These are phyloP conservation scores for Minunthozetes semirufus DNA, from an alignment of 2,888 invertebrate genomes.

Conservation along the genomic window DNA sequence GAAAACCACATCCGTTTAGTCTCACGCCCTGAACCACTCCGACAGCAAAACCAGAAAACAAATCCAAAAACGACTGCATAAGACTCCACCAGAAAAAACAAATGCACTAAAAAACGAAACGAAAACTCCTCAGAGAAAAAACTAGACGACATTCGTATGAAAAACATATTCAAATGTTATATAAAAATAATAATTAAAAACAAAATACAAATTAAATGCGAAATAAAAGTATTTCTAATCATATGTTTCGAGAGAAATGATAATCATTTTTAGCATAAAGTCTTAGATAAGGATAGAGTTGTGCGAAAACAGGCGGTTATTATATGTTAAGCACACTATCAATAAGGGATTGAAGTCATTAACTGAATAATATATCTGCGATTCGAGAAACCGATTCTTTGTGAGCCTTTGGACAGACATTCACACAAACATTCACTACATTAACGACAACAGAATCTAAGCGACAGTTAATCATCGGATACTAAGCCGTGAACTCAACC, in stretches of 20 bases:
- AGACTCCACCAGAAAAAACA: neutral
- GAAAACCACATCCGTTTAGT: slow-evolving; percentile 4
- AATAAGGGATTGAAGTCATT: neutral
- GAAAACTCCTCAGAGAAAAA: neutral
- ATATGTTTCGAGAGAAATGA: too few relatives aligned
- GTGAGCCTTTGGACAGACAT: neutral
- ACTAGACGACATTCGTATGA: neutral
- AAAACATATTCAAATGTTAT: neutral
- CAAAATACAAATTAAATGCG: too few relatives aligned
- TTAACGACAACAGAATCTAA: neutral
- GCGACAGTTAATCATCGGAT: slow-evolving; percentile 4
- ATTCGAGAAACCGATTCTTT: slow-evolving; percentile 1
- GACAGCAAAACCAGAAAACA: neutral
- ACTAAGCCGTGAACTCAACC: neutral
- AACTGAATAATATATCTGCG: slow-evolving; percentile 2
- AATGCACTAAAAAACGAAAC: neutral
- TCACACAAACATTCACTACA: neutral
- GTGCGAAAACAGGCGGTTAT: neutral
- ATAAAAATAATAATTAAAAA: too few relatives aligned
- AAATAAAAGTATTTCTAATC: too few relatives aligned
- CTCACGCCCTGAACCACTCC: slow-evolving; percentile 8
- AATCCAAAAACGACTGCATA: too few relatives aligned
- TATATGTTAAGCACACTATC: neutral
- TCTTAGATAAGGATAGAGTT: neutral
- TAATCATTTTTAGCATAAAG: neutral